Conservation (phyloP, 2,113 vertebrate species). For the Caranx melampygus region DNA sequence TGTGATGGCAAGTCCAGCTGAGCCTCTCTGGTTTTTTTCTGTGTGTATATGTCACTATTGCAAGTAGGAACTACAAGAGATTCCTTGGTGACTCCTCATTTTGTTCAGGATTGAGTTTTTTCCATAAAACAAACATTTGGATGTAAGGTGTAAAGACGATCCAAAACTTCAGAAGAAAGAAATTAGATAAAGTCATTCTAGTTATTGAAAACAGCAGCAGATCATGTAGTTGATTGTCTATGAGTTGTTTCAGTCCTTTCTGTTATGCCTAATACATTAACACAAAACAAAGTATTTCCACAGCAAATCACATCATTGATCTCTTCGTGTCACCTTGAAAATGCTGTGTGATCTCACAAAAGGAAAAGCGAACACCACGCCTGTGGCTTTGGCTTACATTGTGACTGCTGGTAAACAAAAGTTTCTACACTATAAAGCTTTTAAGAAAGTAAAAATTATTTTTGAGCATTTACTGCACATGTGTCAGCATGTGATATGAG, state of each 20-base stretch:
- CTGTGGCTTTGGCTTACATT: background rate
- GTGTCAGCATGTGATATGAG: too few relatives aligned
- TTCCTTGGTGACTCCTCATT: background rate
- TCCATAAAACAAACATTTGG: background rate
- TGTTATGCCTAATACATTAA: background rate
- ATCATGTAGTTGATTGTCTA: background rate
- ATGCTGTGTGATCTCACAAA: slow-evolving; percentile 10
- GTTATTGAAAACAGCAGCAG: background rate
- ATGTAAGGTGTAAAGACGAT: background rate
- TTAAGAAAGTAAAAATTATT: background rate
- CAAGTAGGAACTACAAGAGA: background rate
- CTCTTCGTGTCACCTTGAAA: slow-evolving; percentile 41
- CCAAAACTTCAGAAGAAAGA: background rate
- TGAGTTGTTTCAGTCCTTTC: slow-evolving; percentile 21
- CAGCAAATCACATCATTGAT: slow-evolving; percentile 34
- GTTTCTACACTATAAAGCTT: background rate
- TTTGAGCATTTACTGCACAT: background rate
- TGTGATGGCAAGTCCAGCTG: background rate
- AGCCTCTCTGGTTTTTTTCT: slow-evolving; percentile 1
- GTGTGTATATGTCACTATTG: background rate
- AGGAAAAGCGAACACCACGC: slow-evolving; percentile 3
- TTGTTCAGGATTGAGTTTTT: background rate
- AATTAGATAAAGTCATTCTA: background rate
- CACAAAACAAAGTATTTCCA: slow-evolving; percentile 3
- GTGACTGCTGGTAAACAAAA: background rate